Evolutionary conservation across 1,140 invertebrate species (phyloP), one percentile per base, ranked within the genome.

Genomic region (Bombus pyrosoma): DNA sequence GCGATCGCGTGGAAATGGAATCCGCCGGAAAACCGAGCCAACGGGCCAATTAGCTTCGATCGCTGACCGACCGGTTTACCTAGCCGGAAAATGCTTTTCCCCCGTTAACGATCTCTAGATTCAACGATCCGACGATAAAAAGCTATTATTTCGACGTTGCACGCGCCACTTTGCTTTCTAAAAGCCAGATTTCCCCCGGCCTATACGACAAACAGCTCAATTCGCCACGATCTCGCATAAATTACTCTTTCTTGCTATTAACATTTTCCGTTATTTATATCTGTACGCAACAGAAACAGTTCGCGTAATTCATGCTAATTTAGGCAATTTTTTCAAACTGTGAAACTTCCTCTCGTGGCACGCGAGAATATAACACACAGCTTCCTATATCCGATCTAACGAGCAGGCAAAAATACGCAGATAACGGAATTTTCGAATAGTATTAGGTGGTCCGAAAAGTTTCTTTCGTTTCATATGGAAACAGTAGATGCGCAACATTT

Each of bases 11-110:
- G 47, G 22, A 53, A 59, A 69, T 83, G 64, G 43, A 77, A 77
- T 66, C 37, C 32, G 9, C 4, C 1, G 8, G 71, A 8, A 62
- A 77, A 53, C 12, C 28, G 39, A 41, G 69, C 5, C 66, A 68
- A 37, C 32, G 34, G 32, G 32, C 37, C 69, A 72, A 72, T 72
- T 72, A 72, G 69, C 69, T 72, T 72, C 39, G 69, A 72, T 72
- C 39, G 39, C 13, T 43, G 69, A 15, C 39, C 43, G 69, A 9
- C 39, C 43, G 25, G 12, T 62, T 81, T 81, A 57, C 80, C 15
- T 62, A 34, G 5, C 25, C 47, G 13, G 43, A 59, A 81, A 72
- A 72, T 73, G 74, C 80, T 78, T 78, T 78, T 18, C 71, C 28
- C 3, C 59, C 28, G 59, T 39, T 47, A 75, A 75, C 81, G 71